Evolutionary conservation across 2,113 vertebrate species (phyloP).

Genomic region (Callipepla californica): DNA sequence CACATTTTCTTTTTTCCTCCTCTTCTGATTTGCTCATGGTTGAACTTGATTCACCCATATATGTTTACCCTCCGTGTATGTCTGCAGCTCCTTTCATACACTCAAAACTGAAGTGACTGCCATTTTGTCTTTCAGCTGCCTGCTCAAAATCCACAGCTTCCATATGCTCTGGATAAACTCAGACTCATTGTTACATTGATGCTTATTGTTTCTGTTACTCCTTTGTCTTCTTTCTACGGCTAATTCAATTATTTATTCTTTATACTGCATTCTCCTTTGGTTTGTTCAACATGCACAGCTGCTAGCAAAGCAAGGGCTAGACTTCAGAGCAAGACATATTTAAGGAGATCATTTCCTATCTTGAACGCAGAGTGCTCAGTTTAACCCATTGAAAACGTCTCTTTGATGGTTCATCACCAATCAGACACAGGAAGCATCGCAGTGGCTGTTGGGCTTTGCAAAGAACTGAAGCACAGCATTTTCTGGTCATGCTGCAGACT

Average conservation of each 20-base stretch:
- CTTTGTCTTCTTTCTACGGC: neutral
- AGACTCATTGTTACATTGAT: accelerated
- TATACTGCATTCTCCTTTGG: neutral
- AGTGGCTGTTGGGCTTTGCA: neutral
- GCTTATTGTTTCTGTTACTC: neutral
- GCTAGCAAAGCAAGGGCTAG: neutral
- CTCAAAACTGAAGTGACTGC: neutral
- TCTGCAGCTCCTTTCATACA: neutral
- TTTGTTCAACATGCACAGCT: neutral
- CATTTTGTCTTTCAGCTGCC: neutral
- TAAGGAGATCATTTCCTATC: neutral
- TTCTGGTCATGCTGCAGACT: neutral
- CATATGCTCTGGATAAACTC: neutral
- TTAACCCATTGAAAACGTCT: neutral
- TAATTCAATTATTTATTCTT: neutral
- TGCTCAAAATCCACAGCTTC: conserved; percentile 2
- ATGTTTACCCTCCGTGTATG: neutral
- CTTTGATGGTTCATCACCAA: neutral
- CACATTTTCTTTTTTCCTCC: neutral
- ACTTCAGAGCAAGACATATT: neutral
- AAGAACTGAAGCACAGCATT: neutral
- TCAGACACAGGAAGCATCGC: neutral
- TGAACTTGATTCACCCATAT: neutral
- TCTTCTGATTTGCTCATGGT: neutral
- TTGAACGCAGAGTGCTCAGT: neutral